phyloP scores from a whole-genome alignment of 1,140 invertebrate genomes.

The Orius insidiosus region DNA sequence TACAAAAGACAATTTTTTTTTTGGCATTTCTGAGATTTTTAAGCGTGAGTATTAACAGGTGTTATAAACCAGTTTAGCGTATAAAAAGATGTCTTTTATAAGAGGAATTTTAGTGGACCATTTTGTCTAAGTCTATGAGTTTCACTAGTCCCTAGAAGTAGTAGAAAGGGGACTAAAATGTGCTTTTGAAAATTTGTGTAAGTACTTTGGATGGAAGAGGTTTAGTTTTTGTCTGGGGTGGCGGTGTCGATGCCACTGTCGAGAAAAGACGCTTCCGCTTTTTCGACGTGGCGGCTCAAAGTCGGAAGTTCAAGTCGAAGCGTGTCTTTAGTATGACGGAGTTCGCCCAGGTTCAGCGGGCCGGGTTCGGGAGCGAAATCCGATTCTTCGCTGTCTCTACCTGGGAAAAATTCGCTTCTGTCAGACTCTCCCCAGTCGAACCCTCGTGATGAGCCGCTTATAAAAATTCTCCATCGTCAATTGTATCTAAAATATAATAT shows the following conservation, averaged over 20 bases:
- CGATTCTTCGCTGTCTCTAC: constrained; percentile 3
- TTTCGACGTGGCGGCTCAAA: constrained; percentile 28
- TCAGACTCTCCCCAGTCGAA: constrained; percentile 38
- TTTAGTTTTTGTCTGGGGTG: neutral
- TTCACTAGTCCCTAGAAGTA: too few species aligned
- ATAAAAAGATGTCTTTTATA: too few species aligned
- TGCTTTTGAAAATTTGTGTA: too few species aligned
- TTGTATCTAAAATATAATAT: neutral
- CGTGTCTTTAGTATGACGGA: constrained; percentile 50
- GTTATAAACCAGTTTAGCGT: too few species aligned
- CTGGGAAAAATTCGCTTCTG: constrained; percentile 52
- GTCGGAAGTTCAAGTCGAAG: constrained; percentile 50
- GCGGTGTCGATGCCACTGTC: constrained; percentile 27
- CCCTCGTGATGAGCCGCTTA: constrained; percentile 47
- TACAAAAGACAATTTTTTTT: too few species aligned
- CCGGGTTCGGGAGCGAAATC: constrained; percentile 8
- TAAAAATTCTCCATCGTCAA: constrained; percentile 26
- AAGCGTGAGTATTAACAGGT: too few species aligned
- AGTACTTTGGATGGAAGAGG: too few species aligned
- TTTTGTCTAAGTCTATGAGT: too few species aligned
- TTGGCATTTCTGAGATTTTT: too few species aligned
- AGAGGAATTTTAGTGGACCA: too few species aligned
- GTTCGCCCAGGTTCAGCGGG: constrained; percentile 36
- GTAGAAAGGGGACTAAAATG: too few species aligned
- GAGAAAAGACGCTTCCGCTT: constrained; percentile 35